Evolutionary conservation across 2,113 vertebrate species (phyloP).

Genomic region (Neofelis nebulosa): DNA sequence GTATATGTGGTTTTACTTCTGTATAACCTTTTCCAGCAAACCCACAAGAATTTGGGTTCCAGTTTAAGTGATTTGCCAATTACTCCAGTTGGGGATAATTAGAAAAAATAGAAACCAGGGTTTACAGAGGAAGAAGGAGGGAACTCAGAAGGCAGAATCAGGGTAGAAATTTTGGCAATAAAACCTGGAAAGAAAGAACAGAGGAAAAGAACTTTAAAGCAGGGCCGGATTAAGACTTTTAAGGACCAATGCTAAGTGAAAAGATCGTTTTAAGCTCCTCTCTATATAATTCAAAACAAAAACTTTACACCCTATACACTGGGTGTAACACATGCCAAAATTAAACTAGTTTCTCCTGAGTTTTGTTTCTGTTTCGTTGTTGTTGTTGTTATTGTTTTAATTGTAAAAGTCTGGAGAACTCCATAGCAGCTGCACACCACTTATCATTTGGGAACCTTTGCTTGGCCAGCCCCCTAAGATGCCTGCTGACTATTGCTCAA

Average conservation of each 20-base stretch:
- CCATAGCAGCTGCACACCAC: not conserved
- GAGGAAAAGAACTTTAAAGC: not conserved
- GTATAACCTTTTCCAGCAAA: conserved; percentile 27
- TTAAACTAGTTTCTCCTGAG: not conserved
- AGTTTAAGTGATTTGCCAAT: conserved; percentile 34
- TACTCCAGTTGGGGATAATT: conserved; percentile 27
- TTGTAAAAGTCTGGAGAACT: not conserved
- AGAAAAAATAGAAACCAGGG: not conserved
- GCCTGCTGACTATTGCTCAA: not conserved
- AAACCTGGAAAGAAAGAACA: not conserved
- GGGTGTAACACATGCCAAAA: not conserved
- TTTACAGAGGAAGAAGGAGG: not conserved
- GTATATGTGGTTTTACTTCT: conserved; percentile 57
- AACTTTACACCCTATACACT: not conserved
- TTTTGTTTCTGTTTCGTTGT: not conserved
- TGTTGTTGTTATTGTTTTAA: not conserved
- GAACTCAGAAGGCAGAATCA: not conserved
- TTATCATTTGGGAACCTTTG: not conserved
- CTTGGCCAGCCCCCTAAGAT: not conserved
- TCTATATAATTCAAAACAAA: not conserved
- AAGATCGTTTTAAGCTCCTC: not conserved
- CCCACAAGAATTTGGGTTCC: conserved; percentile 49
- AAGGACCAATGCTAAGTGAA: not conserved
- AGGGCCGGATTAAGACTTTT: not conserved
- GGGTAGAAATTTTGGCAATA: not conserved